These are phyloP conservation scores for Alitta virens DNA, from an alignment of 2,888 invertebrate genomes.

Conservation along the genomic window DNA sequence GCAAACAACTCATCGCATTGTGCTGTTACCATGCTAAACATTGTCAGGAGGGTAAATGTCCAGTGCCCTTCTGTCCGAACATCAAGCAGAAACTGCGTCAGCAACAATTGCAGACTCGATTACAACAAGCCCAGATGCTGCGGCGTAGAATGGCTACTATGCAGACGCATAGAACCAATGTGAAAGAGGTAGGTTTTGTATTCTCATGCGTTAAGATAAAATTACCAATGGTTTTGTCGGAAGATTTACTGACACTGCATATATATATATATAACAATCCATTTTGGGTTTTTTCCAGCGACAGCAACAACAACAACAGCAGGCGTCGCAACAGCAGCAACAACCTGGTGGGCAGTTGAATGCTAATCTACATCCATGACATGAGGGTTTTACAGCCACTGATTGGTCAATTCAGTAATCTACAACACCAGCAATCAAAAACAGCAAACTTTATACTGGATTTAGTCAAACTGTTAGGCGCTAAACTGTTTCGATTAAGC, in stretches of 20 bases:
- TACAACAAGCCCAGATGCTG: constrained; percentile 92
- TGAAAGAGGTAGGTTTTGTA: constrained; percentile 70
- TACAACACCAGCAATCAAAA: too few relatives aligned
- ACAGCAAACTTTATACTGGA: too few relatives aligned
- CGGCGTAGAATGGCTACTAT: constrained; percentile 64
- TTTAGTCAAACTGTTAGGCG: too few relatives aligned
- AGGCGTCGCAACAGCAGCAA: constrained; percentile 62
- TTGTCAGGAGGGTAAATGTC: constrained; percentile 85
- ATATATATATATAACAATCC: too few relatives aligned
- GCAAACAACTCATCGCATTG: constrained; percentile 97
- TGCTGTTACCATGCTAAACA: constrained; percentile 99
- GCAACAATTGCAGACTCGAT: constrained; percentile 90
- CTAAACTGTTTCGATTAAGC: too few relatives aligned
- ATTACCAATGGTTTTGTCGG: too few relatives aligned
- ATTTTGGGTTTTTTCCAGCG: not conserved
- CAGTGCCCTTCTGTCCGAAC: constrained; percentile 97
- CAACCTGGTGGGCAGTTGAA: constrained; percentile 32
- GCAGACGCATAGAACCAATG: constrained; percentile 34
- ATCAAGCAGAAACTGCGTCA: constrained; percentile 97
- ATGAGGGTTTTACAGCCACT: too few relatives aligned
- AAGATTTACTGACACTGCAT: too few relatives aligned
- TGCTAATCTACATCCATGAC: too few relatives aligned
- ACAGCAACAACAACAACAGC: constrained; percentile 44
- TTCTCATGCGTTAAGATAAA: too few relatives aligned
- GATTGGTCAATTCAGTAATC: too few relatives aligned